phyloP scores from a whole-genome alignment of 2,888 invertebrate genomes.

The Orthosia gothica region DNA sequence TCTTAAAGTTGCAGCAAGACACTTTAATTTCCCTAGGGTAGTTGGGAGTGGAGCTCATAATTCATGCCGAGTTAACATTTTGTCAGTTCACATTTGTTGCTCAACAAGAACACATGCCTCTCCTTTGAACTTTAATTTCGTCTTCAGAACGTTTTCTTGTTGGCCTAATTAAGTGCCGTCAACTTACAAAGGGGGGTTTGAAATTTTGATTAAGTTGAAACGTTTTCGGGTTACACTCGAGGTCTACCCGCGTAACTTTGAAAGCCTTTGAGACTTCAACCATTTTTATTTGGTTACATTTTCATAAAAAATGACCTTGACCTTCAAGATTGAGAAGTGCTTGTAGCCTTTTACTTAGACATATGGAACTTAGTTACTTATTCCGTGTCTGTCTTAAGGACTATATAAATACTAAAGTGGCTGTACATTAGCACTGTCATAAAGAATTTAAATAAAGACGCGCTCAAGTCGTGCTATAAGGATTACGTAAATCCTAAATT shows the following conservation, averaged over 20 bases:
- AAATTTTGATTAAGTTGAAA: conserved; percentile 75
- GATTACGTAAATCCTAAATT: conserved; percentile 50
- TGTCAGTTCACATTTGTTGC: conserved; percentile 89
- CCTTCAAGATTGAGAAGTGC: conserved; percentile 23
- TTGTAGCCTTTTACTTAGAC: conserved; percentile 16
- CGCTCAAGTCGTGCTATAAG: conserved; percentile 30
- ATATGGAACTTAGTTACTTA: conserved; percentile 38
- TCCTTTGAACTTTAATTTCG: conserved; percentile 81
- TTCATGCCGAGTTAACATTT: conserved; percentile 90
- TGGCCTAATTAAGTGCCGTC: conserved; percentile 77
- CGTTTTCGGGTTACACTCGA: conserved; percentile 59
- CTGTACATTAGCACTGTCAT: conserved; percentile 53
- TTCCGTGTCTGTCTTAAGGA: conserved; percentile 51
- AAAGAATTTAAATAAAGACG: conserved; percentile 56
- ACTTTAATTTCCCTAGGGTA: conserved; percentile 90
- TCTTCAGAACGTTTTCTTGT: conserved; percentile 74
- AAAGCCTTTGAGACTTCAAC: conserved; percentile 50
- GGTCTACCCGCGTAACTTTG: conserved; percentile 39
- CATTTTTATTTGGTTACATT: conserved; percentile 40
- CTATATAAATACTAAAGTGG: conserved; percentile 44
- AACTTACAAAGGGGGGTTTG: conserved; percentile 67
- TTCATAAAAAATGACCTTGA: conserved; percentile 20
- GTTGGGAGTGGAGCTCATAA: conserved; percentile 86
- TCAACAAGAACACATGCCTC: conserved; percentile 79
- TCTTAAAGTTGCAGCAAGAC: conserved; percentile 90